Percentiles rank a stretch among this genome's conserved stretches.
These are phyloP conservation scores for Bos javanicus DNA, from an alignment of 2,113 vertebrate genomes.

Conservation along the genomic window DNA sequence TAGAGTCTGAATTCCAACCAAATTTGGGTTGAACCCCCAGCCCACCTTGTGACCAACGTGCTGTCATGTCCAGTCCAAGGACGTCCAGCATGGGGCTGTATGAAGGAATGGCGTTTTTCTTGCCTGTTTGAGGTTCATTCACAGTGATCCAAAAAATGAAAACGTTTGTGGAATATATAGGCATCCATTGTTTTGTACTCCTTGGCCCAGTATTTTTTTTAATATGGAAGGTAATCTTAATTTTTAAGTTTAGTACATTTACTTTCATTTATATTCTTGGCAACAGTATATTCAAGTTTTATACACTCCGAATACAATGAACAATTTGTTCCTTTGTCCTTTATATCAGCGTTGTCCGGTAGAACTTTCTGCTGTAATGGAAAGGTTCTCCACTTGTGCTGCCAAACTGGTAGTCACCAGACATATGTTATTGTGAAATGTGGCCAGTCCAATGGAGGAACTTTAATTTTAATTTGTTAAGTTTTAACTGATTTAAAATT, in stretches of 20 bases:
- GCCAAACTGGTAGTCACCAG: not conserved
- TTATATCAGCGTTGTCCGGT: not conserved
- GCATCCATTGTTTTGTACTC: not conserved
- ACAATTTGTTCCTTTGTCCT: not conserved
- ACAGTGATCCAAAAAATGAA: not conserved
- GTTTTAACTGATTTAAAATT: not conserved
- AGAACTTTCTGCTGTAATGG: not conserved
- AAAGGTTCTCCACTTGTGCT: not conserved
- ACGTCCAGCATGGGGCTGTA: fast-evolving
- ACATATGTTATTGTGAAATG: not conserved
- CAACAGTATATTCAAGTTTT: not conserved
- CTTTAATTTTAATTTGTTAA: not conserved
- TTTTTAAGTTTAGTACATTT: not conserved
- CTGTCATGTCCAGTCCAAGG: too few species aligned
- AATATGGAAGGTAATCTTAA: not conserved
- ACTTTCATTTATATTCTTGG: not conserved
- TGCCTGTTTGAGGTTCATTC: not conserved
- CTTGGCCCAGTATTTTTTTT: not conserved
- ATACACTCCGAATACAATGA: not conserved
- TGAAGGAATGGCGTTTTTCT: not conserved
- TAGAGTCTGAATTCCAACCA: not conserved
- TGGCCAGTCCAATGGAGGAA: not conserved
- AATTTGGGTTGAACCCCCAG: not conserved
- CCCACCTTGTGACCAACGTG: not conserved
- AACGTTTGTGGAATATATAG: not conserved